A percentile compares a stretch with the other conserved stretches of the same genome.
phyloP scores from a whole-genome alignment of 2,113 vertebrate genomes.

The Hypomesus transpacificus region DNA sequence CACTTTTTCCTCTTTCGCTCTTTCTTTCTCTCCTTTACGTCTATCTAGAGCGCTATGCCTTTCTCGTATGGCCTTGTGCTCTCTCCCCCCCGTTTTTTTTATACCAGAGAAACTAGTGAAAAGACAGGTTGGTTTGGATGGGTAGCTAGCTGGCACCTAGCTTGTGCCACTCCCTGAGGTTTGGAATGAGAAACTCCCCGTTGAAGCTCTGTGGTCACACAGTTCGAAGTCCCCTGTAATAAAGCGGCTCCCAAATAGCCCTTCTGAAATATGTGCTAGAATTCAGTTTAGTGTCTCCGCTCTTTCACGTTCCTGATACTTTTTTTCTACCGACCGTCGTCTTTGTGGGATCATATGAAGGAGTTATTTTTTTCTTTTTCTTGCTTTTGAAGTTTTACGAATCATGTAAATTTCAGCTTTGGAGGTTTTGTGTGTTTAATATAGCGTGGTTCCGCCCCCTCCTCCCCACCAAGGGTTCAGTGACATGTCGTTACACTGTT shows the following conservation, averaged over 20 bases:
- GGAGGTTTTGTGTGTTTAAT: conserved; percentile 15
- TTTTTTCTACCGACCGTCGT: not conserved
- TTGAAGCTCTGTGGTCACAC: conserved; percentile 50
- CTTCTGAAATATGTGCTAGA: conserved; percentile 45
- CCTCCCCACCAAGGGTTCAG: conserved; percentile 6
- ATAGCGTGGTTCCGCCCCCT: conserved; percentile 2
- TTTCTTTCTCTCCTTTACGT: not conserved
- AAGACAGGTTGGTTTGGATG: no score
- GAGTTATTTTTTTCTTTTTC: conserved; percentile 15
- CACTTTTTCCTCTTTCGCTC: no score
- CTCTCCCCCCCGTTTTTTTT: not conserved
- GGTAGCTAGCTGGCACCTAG: conserved; percentile 29
- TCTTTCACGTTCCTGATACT: conserved; percentile 31
- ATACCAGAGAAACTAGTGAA: no score
- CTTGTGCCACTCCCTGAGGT: conserved; percentile 55
- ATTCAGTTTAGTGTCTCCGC: conserved; percentile 43
- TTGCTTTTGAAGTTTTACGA: conserved; percentile 26
- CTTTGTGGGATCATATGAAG: conserved; percentile 22
- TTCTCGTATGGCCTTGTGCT: not conserved
- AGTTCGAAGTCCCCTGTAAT: conserved; percentile 64
- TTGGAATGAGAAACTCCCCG: conserved; percentile 51
- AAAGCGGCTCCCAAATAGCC: conserved; percentile 59
- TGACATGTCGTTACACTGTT: conserved; percentile 49
- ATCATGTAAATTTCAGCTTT: conserved; percentile 20
- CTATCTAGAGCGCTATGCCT: not conserved